Evolutionary conservation across 2,888 invertebrate genomes (phyloP), one percentile per base, ranked within the genome.

Genomic region (Meteorus colon): DNA sequence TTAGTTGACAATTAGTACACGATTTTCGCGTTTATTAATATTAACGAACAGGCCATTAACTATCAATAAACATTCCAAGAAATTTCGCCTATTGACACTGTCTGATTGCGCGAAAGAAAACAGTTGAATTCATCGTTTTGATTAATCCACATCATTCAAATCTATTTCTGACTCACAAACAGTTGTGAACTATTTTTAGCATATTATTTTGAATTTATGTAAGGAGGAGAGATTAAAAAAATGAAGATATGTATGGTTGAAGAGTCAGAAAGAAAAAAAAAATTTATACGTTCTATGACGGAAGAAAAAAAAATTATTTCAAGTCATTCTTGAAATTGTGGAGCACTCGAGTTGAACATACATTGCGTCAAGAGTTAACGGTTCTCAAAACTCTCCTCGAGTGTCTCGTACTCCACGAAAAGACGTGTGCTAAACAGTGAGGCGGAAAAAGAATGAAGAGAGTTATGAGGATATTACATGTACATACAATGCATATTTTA

Each of bases 401-500:
- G 12, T 48, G 16, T 48, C 48, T 48, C n/a, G 16, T 48, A 48
- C 6, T 48, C n/a, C 16, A 48, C n/a, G 48, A n/a, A 41, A 16
- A 48, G 48, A 48, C 48, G n/a, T 48, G 48, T n/a, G 48, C 48
- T 48, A 48, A 48, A 48, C 48, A 48, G 48, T 48, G 48, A n/a
- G 48, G n/a, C 16, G n/a, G 5, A n/a, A n/a, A n/a, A 48, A n/a
- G 14, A n/a, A n/a, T 16, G 16, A n/a, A 48, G 16, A n/a, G 16
- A 48, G n/a, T n/a, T n/a, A 48, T 48, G 48, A 48, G 48, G n/a
- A 48, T 16, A 48, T 48, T 41, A 8, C 8, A 8, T 41, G 6
- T 41, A 41, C 6, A 4, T n/a, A 48, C 16, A 16, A 14, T 48
- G 0, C 2, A n/a, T 16, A 16, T 48, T 48, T 48, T 48, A 48